These are phyloP conservation scores for Alligator sinensis DNA, from an alignment of 2,113 vertebrate genomes.

Conservation along the genomic window DNA sequence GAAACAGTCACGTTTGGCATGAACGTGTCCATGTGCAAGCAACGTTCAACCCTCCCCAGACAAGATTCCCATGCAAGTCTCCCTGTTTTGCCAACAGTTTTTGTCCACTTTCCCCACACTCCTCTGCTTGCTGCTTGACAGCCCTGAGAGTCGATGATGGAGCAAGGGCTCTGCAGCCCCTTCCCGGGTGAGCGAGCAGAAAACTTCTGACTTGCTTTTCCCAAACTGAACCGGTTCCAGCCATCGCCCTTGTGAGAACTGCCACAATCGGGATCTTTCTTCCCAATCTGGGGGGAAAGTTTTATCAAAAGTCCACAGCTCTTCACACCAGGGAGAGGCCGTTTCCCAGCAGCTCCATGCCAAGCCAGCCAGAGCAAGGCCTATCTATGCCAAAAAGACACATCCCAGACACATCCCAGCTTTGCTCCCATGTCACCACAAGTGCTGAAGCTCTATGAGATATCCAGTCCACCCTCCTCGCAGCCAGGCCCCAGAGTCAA, in stretches of 20 bases:
- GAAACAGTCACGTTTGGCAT: fast-evolving
- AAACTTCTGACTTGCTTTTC: too few relatives aligned
- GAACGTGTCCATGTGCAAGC: neutral
- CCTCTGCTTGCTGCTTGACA: too few relatives aligned
- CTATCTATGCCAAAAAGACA: too few relatives aligned
- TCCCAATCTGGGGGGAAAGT: neutral
- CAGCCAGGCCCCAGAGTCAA: too few relatives aligned
- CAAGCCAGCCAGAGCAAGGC: neutral
- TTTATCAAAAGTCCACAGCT: neutral
- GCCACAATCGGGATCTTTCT: neutral
- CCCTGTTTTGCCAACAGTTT: too few relatives aligned
- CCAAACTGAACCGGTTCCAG: too few relatives aligned
- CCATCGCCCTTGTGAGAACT: neutral
- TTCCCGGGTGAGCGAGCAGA: too few relatives aligned
- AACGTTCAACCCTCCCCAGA: neutral
- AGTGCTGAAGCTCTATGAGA: neutral
- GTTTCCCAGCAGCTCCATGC: neutral
- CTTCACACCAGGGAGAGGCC: neutral
- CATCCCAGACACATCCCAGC: neutral
- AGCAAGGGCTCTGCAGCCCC: too few relatives aligned
- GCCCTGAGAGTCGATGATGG: too few relatives aligned
- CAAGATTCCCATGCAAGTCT: too few relatives aligned
- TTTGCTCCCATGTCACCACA: fast-evolving
- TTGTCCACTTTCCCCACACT: too few relatives aligned
- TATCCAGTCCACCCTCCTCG: neutral